Evolutionary conservation across 2,888 invertebrate species (phyloP), one percentile per base, ranked within the genome.

Genomic region (Ectemnius continuus): DNA sequence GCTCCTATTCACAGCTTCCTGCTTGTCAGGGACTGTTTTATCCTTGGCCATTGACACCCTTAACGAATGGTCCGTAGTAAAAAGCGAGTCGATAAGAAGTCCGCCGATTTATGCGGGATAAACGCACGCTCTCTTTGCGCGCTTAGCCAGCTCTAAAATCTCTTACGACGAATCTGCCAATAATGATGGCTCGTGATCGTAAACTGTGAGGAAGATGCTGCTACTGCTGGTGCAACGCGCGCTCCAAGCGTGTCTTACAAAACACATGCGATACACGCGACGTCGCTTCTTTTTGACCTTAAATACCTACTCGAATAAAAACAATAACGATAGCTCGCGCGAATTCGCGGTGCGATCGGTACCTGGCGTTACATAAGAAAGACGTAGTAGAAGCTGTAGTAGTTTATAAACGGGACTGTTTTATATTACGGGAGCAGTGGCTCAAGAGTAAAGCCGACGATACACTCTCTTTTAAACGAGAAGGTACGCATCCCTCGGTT

Each of bases 1-100:
- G 60, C 63, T 52, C 69, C 58, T 61, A 58, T 65, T 23, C 70
- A 75, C 69, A 69, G 16, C 68, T 78, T 62, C 66, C 69, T 66
- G 65, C 56, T 68, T 58, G 48, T 18, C 14, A 56, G 28, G 56
- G 61, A 47, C 58, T 26, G 69, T 75, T 81, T 76, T 77, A 70
- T 75, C 73, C 67, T 26, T 28, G 60, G 14, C 18, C 62, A 66
- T 71, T 75, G 81, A 75, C 28, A 58, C 23, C 52, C 52, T 72
- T 67, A 70, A 70, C 72, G 67, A 62, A 70, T 48, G 65, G 70
- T 69, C 71, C 59, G 61, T 5, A 20, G 67, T 73, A 71, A 72
- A 60, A 56, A 52, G 26, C 56, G 66, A 1, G 23, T 58, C 26
- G 69, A 65, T 75, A 70, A 67, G 73, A 73, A 75, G 70, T 69